Evolutionary conservation across 1,140 invertebrate genomes (phyloP).

Genomic region (Lepidurus arcticus): DNA sequence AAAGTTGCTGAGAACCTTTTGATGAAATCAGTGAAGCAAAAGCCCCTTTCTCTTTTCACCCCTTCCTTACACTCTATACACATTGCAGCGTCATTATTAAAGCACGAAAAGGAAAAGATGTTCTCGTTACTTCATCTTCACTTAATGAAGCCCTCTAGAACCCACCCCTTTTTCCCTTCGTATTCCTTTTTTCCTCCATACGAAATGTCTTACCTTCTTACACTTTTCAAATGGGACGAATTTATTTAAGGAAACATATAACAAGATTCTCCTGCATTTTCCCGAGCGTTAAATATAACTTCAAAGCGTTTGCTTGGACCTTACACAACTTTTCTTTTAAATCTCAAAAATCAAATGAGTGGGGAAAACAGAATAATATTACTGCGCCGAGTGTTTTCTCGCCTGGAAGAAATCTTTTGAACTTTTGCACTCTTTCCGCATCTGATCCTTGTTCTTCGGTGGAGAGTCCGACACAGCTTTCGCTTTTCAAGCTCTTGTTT

Average conservation of each 20-base stretch:
- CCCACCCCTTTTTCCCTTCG: not conserved
- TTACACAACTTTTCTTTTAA: no score
- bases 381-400: no score
- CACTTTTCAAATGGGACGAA: not conserved
- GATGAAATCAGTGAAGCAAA: conserved; percentile 15
- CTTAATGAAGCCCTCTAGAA: conserved; percentile 9
- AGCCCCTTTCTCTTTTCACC: not conserved
- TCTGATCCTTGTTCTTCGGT: not conserved
- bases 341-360: no score
- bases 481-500: not conserved
- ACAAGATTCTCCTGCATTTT: not conserved
- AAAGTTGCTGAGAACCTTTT: conserved; percentile 16
- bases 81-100: conserved; percentile 3
- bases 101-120: not conserved
- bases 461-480: not conserved
- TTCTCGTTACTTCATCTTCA: conserved; percentile 9
- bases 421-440: not conserved
- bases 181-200: not conserved
- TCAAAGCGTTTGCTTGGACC: no score
- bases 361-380: no score
- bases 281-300: not conserved
- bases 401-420: not conserved
- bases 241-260: not conserved
- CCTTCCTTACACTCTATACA: not conserved
- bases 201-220: no score